Conservation (phyloP, 2,797 vertebrate genomes). For the Anableps anableps region DNA sequence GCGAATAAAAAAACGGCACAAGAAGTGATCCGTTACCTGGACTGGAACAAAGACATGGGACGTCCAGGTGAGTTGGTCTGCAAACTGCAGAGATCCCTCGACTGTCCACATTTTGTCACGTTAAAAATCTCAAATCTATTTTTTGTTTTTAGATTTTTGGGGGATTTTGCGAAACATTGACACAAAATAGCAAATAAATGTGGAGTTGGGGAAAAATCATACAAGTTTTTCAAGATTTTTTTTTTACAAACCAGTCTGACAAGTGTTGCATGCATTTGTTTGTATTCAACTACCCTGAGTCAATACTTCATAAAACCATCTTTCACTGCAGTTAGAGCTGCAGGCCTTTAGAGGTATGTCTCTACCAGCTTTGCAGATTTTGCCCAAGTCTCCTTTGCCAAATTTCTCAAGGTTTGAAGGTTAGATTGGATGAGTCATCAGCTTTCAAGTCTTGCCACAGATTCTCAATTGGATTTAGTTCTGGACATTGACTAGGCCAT, state of each 20-base stretch:
- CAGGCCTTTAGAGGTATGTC: too few relatives aligned
- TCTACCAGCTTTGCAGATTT: too few relatives aligned
- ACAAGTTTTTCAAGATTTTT: too few relatives aligned
- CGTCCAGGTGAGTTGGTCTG: conserved; percentile 83
- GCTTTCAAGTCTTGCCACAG: background rate
- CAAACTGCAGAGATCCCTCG: background rate
- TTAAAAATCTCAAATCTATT: too few relatives aligned
- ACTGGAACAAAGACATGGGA: conserved; percentile 81
- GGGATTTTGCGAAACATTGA: too few relatives aligned
- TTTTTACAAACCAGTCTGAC: too few relatives aligned
- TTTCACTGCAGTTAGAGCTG: too few relatives aligned
- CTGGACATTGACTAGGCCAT: background rate
- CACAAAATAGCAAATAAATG: too few relatives aligned
- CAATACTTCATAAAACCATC: too few relatives aligned
- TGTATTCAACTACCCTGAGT: too few relatives aligned
- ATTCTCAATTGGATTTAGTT: background rate
- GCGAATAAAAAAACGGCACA: conserved; percentile 81
- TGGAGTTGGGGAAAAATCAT: too few relatives aligned
- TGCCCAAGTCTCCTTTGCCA: background rate
- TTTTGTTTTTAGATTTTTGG: background rate
- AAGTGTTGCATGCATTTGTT: too few relatives aligned
- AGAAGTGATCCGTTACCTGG: conserved; percentile 83
- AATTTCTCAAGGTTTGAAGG: background rate
- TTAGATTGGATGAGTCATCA: background rate
- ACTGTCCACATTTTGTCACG: background rate